Percentiles rank a stretch among this genome's conserved stretches.
Evolutionary conservation across 2,797 vertebrate genomes (phyloP).

Genomic region (Pipistrellus pipistrellus): DNA sequence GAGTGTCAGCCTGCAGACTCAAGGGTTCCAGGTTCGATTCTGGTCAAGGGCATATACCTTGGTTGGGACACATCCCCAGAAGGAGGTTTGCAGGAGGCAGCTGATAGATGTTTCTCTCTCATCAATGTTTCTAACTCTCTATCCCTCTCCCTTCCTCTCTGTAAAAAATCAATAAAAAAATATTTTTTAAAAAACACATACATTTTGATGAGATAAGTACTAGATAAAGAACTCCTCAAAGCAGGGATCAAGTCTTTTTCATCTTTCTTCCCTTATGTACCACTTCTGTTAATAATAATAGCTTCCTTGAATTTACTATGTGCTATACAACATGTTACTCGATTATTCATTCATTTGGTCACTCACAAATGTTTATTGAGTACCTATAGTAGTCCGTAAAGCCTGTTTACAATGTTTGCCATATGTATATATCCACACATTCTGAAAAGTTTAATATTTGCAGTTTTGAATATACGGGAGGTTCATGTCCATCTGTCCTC

Average conservation of each 20-base stretch:
- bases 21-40: too few species aligned
- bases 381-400: not conserved
- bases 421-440: not conserved
- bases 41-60: too few species aligned
- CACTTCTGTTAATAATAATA: not conserved
- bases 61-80: too few species aligned
- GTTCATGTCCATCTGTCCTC: not conserved
- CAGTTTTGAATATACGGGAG: not conserved
- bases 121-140: too few species aligned
- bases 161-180: too few species aligned
- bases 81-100: too few species aligned
- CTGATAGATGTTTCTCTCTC: too few species aligned
- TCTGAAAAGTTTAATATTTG: not conserved
- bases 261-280: not conserved
- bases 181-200: not conserved
- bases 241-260: not conserved
- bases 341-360: not conserved
- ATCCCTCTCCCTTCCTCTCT: too few species aligned
- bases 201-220: not conserved
- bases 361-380: not conserved
- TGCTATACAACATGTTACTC: not conserved
- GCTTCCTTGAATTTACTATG: not conserved
- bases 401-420: conserved; percentile 31
- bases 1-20: too few species aligned
- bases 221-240: not conserved